These are phyloP conservation scores for Maccullochella peelii DNA, from an alignment of 2,113 vertebrate species.

Conservation along the genomic window DNA sequence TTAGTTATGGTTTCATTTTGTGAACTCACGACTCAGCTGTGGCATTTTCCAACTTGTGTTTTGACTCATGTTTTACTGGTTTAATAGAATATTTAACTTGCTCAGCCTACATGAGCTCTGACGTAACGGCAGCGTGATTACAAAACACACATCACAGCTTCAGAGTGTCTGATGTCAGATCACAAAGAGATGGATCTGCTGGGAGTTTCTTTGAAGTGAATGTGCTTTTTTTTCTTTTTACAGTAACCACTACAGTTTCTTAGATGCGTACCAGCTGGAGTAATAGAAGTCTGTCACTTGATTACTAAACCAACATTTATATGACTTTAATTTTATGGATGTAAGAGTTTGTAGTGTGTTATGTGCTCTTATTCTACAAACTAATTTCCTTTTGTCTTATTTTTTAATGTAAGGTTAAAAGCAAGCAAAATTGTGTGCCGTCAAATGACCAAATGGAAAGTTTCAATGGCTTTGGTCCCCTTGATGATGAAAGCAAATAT, in stretches of 20 bases:
- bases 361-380: neutral
- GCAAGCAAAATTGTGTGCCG: neutral
- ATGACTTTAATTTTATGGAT: constrained; percentile 42
- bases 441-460: constrained; percentile 44
- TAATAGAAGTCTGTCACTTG: constrained; percentile 18
- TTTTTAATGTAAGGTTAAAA: constrained; percentile 11
- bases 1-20: constrained; percentile 45
- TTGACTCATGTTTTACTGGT: constrained; percentile 11
- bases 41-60: constrained; percentile 4
- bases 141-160: constrained; percentile 52
- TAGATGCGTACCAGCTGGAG: constrained; percentile 37
- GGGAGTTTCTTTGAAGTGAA: constrained; percentile 55
- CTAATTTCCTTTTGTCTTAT: neutral
- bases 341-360: neutral
- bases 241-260: constrained; percentile 48
- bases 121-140: constrained; percentile 17
- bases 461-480: constrained; percentile 47
- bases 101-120: constrained; percentile 4
- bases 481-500: constrained; percentile 70
- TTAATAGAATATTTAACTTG: constrained; percentile 19
- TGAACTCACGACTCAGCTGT: constrained; percentile 27
- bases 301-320: constrained; percentile 44
- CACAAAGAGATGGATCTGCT: constrained; percentile 49
- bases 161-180: constrained; percentile 54
- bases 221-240: constrained; percentile 6